Percentiles rank a stretch among this genome's conserved stretches.
phyloP scores from a whole-genome alignment of 1,140 invertebrate genomes.

The Caerostris darwini region DNA sequence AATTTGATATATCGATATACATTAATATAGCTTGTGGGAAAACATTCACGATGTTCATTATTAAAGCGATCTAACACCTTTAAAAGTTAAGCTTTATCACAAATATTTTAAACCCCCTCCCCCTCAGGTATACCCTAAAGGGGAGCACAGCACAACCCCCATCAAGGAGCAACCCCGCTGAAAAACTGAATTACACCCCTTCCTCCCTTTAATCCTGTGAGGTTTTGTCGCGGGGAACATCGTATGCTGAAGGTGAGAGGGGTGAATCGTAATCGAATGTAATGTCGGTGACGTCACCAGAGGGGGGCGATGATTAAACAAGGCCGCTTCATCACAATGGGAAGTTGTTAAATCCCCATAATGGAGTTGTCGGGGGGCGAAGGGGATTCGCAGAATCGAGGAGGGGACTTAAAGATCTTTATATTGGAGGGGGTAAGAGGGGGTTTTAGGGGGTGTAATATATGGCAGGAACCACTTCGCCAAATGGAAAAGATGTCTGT shows the following conservation, averaged over 20 bases:
- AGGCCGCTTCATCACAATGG: constrained; percentile 57
- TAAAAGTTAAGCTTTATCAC: background rate
- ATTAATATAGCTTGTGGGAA: too few relatives aligned
- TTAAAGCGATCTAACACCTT: background rate
- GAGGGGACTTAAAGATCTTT: constrained; percentile 22
- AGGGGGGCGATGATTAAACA: constrained; percentile 66
- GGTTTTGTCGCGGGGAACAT: constrained; percentile 30
- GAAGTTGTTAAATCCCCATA: constrained; percentile 66
- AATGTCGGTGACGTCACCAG: constrained; percentile 34
- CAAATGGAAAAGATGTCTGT: background rate
- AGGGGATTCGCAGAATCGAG: background rate
- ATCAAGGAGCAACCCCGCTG: background rate
- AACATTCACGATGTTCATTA: background rate
- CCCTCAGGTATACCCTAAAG: background rate
- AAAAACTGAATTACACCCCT: constrained; percentile 48
- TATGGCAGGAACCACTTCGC: background rate
- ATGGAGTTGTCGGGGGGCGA: constrained; percentile 54
- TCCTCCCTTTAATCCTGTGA: constrained; percentile 41
- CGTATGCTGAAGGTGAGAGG: constrained; percentile 11
- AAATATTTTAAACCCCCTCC: background rate
- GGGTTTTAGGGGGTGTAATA: background rate
- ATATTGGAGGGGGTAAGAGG: background rate
- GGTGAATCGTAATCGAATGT: constrained; percentile 63
- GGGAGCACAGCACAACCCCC: background rate
- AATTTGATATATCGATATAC: too few relatives aligned